Percentiles rank a stretch among this genome's conserved stretches.
phyloP scores from a whole-genome alignment of 2,888 invertebrate species.

The Tachystola acroxantha region DNA sequence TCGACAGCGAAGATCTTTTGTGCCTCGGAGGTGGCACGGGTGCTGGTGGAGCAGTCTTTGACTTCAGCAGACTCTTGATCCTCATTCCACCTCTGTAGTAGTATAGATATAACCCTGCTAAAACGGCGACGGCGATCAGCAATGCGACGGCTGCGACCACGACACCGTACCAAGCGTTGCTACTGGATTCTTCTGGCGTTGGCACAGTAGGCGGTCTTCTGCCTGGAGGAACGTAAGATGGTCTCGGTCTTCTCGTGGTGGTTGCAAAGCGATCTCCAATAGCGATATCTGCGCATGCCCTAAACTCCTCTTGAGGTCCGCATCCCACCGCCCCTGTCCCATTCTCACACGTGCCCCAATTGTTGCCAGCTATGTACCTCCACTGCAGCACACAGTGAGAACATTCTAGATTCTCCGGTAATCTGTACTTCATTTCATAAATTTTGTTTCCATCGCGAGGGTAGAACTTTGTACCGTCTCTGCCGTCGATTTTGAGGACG shows the following conservation, averaged over 20 bases:
- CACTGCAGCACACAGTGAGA: slow-evolving; percentile 92
- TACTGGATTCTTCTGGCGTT: slow-evolving; percentile 59
- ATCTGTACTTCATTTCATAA: slow-evolving; percentile 85
- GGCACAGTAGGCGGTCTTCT: slow-evolving; percentile 55
- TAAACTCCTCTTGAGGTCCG: slow-evolving; percentile 92
- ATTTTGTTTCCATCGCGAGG: slow-evolving; percentile 88
- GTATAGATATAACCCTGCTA: slow-evolving; percentile 85
- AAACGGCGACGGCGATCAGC: slow-evolving; percentile 80
- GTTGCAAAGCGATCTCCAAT: slow-evolving; percentile 78
- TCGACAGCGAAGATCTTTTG: slow-evolving; percentile 55
- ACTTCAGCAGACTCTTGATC: slow-evolving; percentile 80
- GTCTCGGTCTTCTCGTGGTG: slow-evolving; percentile 62
- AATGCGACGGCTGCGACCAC: slow-evolving; percentile 82
- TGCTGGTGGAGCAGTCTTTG: slow-evolving; percentile 49
- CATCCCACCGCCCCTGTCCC: slow-evolving; percentile 90
- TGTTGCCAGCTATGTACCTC: slow-evolving; percentile 92
- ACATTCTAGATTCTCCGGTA: slow-evolving; percentile 83
- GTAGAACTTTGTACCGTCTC: slow-evolving; percentile 80
- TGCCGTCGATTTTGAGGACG: slow-evolving; percentile 77
- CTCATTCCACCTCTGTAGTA: slow-evolving; percentile 85
- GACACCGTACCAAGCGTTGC: slow-evolving; percentile 74
- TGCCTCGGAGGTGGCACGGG: slow-evolving; percentile 69
- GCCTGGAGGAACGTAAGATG: slow-evolving; percentile 60
- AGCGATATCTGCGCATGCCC: slow-evolving; percentile 89
- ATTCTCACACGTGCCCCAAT: slow-evolving; percentile 87